Conservation (phyloP, 53 echinoderm and acorn worm species). For the Echinarachnius parma region DNA sequence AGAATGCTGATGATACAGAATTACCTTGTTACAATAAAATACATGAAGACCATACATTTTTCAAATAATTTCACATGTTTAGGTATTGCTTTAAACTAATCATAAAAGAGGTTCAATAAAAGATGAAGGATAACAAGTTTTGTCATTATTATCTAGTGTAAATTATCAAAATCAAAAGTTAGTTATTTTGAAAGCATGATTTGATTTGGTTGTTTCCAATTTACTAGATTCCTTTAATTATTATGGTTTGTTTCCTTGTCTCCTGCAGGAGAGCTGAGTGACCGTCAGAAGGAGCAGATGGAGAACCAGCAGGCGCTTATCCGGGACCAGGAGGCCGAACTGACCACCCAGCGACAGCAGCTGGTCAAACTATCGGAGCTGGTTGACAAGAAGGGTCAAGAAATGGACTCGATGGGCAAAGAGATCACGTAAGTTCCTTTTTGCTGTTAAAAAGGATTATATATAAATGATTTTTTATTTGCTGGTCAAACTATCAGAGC, state of each 20-base stretch:
- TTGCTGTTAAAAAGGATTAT: too few species aligned
- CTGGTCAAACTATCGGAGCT: slow-evolving; percentile 95
- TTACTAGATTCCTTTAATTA: not conserved
- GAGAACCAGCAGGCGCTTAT: slow-evolving; percentile 66
- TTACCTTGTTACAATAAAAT: too few species aligned
- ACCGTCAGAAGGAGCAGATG: slow-evolving; percentile 85
- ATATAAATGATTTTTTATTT: too few species aligned
- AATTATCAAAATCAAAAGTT: too few species aligned
- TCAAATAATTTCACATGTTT: too few species aligned
- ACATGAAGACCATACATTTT: too few species aligned
- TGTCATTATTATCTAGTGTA: too few species aligned
- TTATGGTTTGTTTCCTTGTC: not conserved
- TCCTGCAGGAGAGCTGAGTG: slow-evolving; percentile 78
- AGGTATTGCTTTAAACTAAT: too few species aligned
- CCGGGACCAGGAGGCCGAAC: slow-evolving; percentile 77
- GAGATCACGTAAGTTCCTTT: slow-evolving; percentile 80
- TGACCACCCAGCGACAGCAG: slow-evolving; percentile 94
- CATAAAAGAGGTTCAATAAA: too few species aligned
- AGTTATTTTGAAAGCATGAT: not conserved
- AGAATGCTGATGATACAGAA: too few species aligned
- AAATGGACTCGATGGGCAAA: slow-evolving; percentile 58
- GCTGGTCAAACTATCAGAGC: too few species aligned
- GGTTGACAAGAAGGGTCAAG: slow-evolving; percentile 72
- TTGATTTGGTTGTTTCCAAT: not conserved
- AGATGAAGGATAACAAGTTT: too few species aligned